phyloP scores from a whole-genome alignment of 2,888 invertebrate genomes.

The Pollenia amentaria region DNA sequence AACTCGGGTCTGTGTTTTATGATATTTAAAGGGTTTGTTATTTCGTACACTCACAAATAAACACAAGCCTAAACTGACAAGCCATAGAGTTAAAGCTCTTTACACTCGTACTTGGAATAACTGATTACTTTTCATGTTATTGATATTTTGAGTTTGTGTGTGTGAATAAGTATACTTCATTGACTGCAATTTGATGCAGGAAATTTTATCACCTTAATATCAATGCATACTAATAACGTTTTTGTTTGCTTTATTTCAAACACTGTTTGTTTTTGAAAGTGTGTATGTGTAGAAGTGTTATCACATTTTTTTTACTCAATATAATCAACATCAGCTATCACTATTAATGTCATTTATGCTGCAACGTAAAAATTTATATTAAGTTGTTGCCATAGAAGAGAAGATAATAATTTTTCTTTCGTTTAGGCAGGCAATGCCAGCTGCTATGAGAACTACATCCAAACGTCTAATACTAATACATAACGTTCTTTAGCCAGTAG shows the following conservation, averaged over 20 bases:
- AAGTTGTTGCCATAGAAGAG: conserved; percentile 23
- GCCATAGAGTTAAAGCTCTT: conserved; percentile 16
- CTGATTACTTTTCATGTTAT: neutral
- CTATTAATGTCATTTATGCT: conserved; percentile 52
- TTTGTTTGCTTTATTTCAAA: conserved; percentile 44
- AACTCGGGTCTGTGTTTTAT: conserved; percentile 8
- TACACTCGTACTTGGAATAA: neutral
- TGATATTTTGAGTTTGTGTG: neutral
- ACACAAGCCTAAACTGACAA: conserved; percentile 27
- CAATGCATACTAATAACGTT: conserved; percentile 72
- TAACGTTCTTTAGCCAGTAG: neutral
- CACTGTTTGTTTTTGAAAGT: neutral
- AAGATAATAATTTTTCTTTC: neutral
- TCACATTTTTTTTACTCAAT: conserved; percentile 16
- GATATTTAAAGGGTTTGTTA: conserved; percentile 23
- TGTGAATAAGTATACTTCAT: conserved; percentile 37
- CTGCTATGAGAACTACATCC: conserved; percentile 18
- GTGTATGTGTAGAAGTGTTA: neutral
- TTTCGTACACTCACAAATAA: conserved; percentile 28
- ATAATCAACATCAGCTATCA: conserved; percentile 47
- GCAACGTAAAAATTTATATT: conserved; percentile 27
- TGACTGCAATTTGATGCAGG: conserved; percentile 71
- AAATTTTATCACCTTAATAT: conserved; percentile 72
- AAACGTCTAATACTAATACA: neutral
- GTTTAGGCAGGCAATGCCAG: conserved; percentile 34